Conservation (phyloP, 1,140 invertebrate genomes). For the Neodiprion pinetum region DNA sequence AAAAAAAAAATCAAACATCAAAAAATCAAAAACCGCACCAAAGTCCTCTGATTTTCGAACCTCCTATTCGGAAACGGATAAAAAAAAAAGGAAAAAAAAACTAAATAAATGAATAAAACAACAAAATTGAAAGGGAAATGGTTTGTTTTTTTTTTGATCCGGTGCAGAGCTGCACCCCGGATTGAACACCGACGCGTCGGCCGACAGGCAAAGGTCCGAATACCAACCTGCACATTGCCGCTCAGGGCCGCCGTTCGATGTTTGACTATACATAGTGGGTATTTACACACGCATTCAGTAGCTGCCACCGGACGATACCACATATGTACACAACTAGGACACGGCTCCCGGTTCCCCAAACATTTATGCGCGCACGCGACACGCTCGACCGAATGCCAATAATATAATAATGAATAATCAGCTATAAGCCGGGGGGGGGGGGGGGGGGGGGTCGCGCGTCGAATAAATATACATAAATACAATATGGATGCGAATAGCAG, state of each 20-base stretch:
- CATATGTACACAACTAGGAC: no score
- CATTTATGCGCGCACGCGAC: constrained; percentile 3
- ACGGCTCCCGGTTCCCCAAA: background rate
- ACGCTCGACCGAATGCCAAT: background rate
- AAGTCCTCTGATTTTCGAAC: background rate
- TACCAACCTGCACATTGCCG: no score
- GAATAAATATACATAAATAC: background rate
- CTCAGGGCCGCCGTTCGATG: background rate
- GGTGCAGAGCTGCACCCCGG: no score
- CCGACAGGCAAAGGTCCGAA: no score
- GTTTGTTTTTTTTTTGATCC: constrained; percentile 9
- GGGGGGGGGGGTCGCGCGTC: background rate
- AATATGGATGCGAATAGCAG: background rate
- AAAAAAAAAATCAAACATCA: no score
- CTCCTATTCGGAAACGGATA: constrained; percentile 13
- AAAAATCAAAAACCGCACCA: no score
- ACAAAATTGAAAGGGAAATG: background rate
- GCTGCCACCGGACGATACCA: no score
- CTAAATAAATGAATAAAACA: constrained; percentile 9
- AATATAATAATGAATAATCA: constrained; percentile 1
- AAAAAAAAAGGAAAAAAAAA: constrained; percentile 10
- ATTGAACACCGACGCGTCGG: no score
- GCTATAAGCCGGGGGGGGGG: background rate
- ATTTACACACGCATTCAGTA: background rate
- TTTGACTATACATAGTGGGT: background rate